A percentile compares a stretch with the other conserved stretches of the same genome.
phyloP scores from a whole-genome alignment of 64 coral and sea anemone species.

The Stichodactyla helianthus region DNA sequence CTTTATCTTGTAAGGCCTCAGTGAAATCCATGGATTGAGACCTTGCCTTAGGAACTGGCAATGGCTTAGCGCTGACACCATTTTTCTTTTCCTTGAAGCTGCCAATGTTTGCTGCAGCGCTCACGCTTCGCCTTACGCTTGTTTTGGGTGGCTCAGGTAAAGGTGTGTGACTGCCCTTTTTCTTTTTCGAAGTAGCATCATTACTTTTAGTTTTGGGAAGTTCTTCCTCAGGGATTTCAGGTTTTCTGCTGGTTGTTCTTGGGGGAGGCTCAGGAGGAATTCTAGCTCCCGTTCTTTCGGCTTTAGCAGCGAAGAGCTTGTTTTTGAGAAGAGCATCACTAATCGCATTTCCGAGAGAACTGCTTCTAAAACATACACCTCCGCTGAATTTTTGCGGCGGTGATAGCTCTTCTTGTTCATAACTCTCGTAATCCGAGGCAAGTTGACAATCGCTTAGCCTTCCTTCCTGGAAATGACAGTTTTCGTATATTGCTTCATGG shows the following conservation, averaged over 20 bases:
- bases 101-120: neutral
- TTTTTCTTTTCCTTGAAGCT: neutral
- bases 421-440: neutral
- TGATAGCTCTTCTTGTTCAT: neutral
- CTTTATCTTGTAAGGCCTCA: neutral
- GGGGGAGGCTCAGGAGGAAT: neutral
- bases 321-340: constrained; percentile 1
- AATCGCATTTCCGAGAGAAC: neutral
- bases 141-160: neutral
- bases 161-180: neutral
- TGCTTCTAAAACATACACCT: neutral
- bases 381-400: neutral
- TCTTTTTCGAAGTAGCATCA: neutral
- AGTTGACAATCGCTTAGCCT: neutral
- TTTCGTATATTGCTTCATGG: neutral
- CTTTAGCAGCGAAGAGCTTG: neutral
- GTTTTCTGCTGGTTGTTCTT: neutral
- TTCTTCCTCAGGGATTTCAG: neutral
- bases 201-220: neutral
- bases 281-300: neutral
- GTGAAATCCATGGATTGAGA: neutral
- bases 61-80: neutral
- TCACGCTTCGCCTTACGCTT: neutral
- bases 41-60: neutral
- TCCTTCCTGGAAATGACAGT: neutral